Base-by-base conservation (phyloP, 2,113 vertebrate genomes). In the Numenius arquata region DNA sequence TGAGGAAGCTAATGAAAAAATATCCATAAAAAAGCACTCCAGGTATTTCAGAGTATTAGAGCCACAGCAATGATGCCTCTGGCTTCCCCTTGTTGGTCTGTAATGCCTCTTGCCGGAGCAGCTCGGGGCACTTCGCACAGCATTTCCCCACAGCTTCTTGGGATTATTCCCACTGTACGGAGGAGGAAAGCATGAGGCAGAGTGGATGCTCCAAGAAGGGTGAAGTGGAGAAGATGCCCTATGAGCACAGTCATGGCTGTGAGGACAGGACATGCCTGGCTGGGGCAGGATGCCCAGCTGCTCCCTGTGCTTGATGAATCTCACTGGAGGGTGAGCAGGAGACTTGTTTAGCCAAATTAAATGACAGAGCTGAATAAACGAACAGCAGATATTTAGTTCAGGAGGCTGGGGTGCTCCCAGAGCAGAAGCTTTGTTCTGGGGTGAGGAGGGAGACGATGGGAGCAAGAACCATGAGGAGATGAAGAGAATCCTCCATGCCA, bases 251-350 rank as follows among this genome's bases (percentile, higher is more conserved):
- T 38, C 8, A 22, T 50, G 45, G 34, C 86, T 58, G 27, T 23
- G 56, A 58, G 41, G 15, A 55, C 3, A 4, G 82, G 48, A 56
- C 16, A 0, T 6, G 23, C 36, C 62, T 56, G 30, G 13, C 56
- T 58, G 40, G 26, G 68, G 2, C 3, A 2, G 40, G 82, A 56
- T n/a, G 52, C 30, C 15, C 1, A 5, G 15, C 47, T 70, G 58
- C 48, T 80, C 58, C 52, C 11, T 4, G 30, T 3, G 3, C 47
- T 52, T 4, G 3, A 58, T 6, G 10, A 32, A n/a, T 52, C 1
- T 5, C 4, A 2, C 4, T 2, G 26, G 5, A 66, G 5, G 20
- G 21, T 0, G 0, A 78, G 17, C 38, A 30, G 61, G 22, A 63
- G 48, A 22, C 16, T 62, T 62, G 70, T 72, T 77, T 48, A 72